Base-by-base conservation (phyloP, 1,140 invertebrate genomes). In the Hirudo medicinalis region DNA sequence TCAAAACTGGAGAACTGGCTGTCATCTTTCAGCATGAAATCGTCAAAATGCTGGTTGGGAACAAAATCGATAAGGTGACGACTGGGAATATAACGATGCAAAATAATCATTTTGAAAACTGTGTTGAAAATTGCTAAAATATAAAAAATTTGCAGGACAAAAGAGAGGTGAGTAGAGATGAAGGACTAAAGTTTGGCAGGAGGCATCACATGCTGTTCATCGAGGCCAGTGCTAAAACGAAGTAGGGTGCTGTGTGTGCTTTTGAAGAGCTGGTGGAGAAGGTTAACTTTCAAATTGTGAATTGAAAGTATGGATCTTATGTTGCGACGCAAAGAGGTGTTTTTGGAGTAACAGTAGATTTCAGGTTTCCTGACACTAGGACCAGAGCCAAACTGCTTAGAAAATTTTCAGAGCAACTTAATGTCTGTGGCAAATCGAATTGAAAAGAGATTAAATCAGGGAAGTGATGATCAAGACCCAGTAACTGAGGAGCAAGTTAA, bases 211-310 rank as follows among this genome's bases (percentile, higher is more conserved):
- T 96, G 80, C 84, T 99, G 20, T 99, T 97, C 78, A 95, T 99
- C 75, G 96, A 99, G 84, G 91, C 94, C 43, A 96, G 93, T 84
- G 95, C 95, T 0, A 96, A 96, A 84, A 97, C 92, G 49, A 90
- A 89, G 76, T 92, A 97, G 83, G 93, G 92, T 60, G 93, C 99
- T 25, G 88, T 92, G 77, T 89, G 89, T 85, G 94, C 94, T 73
- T 99, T 99, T 84, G 93, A 97, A 84, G 94, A 99, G 83, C 85
- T 99, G 71, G 94, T 97, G 15, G 90, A 95, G 83, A 97, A 98
- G 87, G 93, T 94, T 82, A 73, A n/a, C 67, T 27, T 22, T 27
- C 57, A 11, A 53, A 11, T 49, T 13, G 3, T 49, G 43, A 49
- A 15, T 49, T n/a, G 57, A 63, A 63, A 63, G 19, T 63, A 15